These are phyloP conservation scores for Parascotia fuliginaria DNA, from an alignment of 2,888 invertebrate species.

Conservation along the genomic window DNA sequence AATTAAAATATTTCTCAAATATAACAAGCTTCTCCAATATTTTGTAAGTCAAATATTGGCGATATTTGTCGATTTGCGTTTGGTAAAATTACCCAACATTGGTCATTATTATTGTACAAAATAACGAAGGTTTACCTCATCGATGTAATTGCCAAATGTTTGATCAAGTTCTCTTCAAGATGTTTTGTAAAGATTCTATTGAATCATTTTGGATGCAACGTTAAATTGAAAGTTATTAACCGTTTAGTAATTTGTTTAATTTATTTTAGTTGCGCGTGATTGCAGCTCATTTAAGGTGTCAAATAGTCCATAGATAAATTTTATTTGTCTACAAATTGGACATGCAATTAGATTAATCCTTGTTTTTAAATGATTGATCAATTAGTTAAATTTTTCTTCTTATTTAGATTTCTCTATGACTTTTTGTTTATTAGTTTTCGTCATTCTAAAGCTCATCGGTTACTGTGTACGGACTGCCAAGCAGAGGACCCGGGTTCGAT, in stretches of 20 bases:
- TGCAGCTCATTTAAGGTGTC: neutral
- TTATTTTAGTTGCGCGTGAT: neutral
- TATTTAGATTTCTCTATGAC: no score
- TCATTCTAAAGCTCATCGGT: no score
- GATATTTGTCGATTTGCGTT: constrained; percentile 22
- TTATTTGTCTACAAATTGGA: neutral
- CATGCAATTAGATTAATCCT: no score
- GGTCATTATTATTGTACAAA: constrained; percentile 33
- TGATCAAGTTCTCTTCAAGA: constrained; percentile 8
- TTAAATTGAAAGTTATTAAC: neutral
- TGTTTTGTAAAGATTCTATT: constrained; percentile 17
- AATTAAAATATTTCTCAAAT: constrained; percentile 25
- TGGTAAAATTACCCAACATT: constrained; percentile 26
- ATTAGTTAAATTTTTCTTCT: no score
- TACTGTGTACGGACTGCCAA: no score
- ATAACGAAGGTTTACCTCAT: constrained; percentile 34
- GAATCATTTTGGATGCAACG: constrained; percentile 2
- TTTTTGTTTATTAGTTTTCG: no score
- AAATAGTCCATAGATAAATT: neutral
- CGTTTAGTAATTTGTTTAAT: neutral
- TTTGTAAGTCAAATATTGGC: constrained; percentile 20
- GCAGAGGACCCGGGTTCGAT: no score
- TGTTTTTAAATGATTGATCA: no score
- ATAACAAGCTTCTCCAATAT: constrained; percentile 18
- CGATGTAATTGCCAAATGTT: constrained; percentile 32